Base-by-base conservation (phyloP, 2,888 invertebrate genomes). In the Drosophila incognita region DNA sequence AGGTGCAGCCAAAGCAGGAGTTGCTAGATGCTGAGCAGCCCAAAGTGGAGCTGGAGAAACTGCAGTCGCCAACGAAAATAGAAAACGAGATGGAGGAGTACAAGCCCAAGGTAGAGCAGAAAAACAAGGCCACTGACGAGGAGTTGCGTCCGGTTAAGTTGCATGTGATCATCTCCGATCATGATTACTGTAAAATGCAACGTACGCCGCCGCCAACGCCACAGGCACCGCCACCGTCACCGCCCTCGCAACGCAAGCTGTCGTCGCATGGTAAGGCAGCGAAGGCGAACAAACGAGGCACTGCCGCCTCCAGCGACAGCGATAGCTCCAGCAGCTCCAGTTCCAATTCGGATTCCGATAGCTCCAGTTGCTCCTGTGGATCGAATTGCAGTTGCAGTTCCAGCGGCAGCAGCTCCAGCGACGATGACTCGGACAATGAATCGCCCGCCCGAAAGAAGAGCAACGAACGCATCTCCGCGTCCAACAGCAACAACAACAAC, bases 371-470 rank as follows among this genome's bases (percentile, higher is more conserved):
- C 89, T 96, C 96, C 0, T 97, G 97, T 90, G 96, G 96, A 5
- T 96, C 96, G 3, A 97, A 97, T 90, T 97, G 97, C 88, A 97
- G 97, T 76, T 97, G 97, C 91, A 96, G 96, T 8, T 96, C 96
- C 58, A 95, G 95, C 62, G 96, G 95, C 68, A 95, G 92, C 56
- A 87, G 86, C 46, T 79, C 80, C 40, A 90, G 95, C 59, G 96
- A 96, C 63, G 94, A 94, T 69, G 95, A 95, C 38, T 94, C 93
- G 93, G 95, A 92, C 86, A 95, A 94, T n/a, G 95, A 95, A 18
- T 95, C 95, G 5, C 93, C 93, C n/a, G 88, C 94, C 6, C 76
- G 77, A 31, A 89, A 91, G 76, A 87, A 93, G 85, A 73, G 86
- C 78, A 56, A 57, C 5, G 85, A 86, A n/a, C 18, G n/a, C 10